phyloP scores from a whole-genome alignment of 35 echinoderm and acorn worm genomes.

The Apostichopus californicus region DNA sequence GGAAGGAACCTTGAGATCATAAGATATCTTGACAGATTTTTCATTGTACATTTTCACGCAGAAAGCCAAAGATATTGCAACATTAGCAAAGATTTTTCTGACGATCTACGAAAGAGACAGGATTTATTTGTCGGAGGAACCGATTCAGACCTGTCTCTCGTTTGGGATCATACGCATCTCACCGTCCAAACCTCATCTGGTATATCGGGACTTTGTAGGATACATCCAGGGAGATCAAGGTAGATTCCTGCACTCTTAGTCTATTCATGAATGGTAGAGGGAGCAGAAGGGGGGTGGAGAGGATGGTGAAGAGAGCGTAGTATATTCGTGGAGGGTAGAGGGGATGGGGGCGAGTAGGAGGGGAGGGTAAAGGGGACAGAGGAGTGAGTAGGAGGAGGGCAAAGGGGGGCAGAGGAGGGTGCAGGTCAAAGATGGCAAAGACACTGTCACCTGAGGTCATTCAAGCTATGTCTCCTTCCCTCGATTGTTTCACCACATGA shows the following conservation, averaged over 20 bases:
- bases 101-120: slow-evolving; percentile 12
- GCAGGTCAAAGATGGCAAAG: no score
- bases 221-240: background rate
- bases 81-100: background rate
- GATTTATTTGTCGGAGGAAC: background rate
- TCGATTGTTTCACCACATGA: no score
- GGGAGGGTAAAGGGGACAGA: no score
- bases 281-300: no score
- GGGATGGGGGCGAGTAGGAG: no score
- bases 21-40: background rate
- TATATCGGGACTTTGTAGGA: background rate
- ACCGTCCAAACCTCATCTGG: background rate
- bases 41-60: background rate
- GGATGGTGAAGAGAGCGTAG: no score
- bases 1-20: background rate
- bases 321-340: no score
- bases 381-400: no score
- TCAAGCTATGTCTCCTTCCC: no score
- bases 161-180: background rate
- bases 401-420: no score
- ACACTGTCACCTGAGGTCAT: no score
- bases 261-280: background rate
- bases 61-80: slow-evolving; percentile 27
- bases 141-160: background rate
- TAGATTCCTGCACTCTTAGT: background rate